These are phyloP conservation scores for Axea sp. DNA, from an alignment of 2,888 invertebrate genomes.

Conservation along the genomic window DNA sequence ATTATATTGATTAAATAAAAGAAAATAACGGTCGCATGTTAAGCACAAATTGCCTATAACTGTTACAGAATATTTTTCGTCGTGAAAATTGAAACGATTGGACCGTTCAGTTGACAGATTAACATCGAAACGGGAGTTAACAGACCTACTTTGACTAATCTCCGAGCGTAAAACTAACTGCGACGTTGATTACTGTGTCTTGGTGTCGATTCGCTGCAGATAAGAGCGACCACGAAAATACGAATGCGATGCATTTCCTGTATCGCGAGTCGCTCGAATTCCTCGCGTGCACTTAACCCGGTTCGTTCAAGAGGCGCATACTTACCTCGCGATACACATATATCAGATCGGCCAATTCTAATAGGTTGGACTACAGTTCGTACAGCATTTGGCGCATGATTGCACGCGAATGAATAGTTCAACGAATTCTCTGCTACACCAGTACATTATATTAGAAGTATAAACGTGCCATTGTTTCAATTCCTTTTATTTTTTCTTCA, in stretches of 20 bases:
- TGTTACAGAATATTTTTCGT: background rate
- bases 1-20: too few relatives aligned
- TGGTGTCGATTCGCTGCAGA: conserved; percentile 15
- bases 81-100: background rate
- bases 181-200: background rate
- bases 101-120: background rate
- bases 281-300: conserved; percentile 53
- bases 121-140: conserved; percentile 11
- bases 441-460: conserved; percentile 1
- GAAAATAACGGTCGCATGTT: too few relatives aligned
- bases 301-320: conserved; percentile 42
- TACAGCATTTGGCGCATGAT: conserved; percentile 45
- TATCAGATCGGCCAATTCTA: conserved; percentile 45
- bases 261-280: conserved; percentile 47
- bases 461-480: conserved; percentile 17
- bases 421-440: conserved; percentile 5
- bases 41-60: background rate
- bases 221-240: conserved; percentile 32
- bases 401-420: conserved; percentile 5
- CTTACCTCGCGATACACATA: conserved; percentile 20
- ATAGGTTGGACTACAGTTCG: conserved; percentile 45
- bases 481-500: too few relatives aligned
- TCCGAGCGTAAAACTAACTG: background rate
- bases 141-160: conserved; percentile 3
- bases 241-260: conserved; percentile 34